Percentiles rank a stretch among this genome's conserved stretches.
phyloP scores from a whole-genome alignment of 2,797 vertebrate genomes.

The Pangasius sanitwongsei region DNA sequence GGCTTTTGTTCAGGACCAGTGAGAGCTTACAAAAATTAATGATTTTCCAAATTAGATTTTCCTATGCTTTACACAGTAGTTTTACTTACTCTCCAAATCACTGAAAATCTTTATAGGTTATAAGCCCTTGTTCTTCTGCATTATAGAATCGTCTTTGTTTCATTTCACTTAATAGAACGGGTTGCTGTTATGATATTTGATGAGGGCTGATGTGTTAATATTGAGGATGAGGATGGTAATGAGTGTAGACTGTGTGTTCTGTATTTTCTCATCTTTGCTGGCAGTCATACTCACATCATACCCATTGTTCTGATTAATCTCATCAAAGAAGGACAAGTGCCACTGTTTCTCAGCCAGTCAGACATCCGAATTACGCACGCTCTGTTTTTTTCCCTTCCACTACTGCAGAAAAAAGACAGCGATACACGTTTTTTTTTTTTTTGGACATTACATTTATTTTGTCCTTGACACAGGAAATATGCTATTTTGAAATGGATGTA shows the following conservation, averaged over 20 bases:
- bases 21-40: background rate
- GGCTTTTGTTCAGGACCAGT: no score
- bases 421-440: background rate
- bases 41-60: background rate
- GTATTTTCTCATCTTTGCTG: background rate
- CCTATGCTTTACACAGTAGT: background rate
- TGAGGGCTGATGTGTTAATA: background rate
- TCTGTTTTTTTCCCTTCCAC: background rate
- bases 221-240: background rate
- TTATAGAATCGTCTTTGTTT: background rate
- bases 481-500: background rate
- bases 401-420: slow-evolving; percentile 12
- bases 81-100: slow-evolving; percentile 7
- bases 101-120: background rate
- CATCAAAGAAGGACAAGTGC: background rate
- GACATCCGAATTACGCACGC: slow-evolving; percentile 34
- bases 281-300: background rate
- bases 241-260: background rate
- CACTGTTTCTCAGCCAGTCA: background rate
- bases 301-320: slow-evolving; percentile 3
- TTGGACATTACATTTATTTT: slow-evolving; percentile 25
- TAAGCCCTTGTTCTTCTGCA: background rate
- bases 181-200: background rate
- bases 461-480: background rate
- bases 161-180: background rate